Evolutionary conservation across 2,797 vertebrate species (phyloP).

Genomic region (Ctenochaetus hawaiiensis): DNA sequence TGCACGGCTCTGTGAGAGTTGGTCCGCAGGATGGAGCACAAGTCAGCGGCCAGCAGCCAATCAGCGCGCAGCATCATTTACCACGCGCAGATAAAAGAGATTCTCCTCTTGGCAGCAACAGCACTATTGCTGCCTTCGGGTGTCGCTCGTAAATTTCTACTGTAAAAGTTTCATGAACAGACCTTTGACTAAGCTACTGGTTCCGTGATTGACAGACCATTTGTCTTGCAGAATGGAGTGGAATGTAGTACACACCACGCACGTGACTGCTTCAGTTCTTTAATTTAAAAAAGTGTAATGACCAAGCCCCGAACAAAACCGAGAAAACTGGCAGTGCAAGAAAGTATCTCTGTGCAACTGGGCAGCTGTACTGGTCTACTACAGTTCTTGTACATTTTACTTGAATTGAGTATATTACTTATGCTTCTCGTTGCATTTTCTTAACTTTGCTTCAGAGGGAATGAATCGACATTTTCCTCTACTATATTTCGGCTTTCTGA

Average conservation of each 20-base stretch:
- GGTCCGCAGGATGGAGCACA: slow-evolving; percentile 63
- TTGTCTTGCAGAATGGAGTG: not conserved
- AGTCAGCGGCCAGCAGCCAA: slow-evolving; percentile 78
- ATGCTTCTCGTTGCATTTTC: too few relatives aligned
- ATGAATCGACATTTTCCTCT: too few relatives aligned
- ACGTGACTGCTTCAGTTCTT: not conserved
- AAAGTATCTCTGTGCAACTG: too few relatives aligned
- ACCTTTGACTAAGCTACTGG: too few relatives aligned
- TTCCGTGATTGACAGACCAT: not conserved
- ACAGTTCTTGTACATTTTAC: too few relatives aligned
- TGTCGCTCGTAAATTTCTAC: slow-evolving; percentile 25
- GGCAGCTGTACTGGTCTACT: too few relatives aligned
- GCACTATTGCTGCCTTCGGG: slow-evolving; percentile 36
- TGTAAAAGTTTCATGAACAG: not conserved
- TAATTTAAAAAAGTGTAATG: not conserved
- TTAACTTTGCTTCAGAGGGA: too few relatives aligned
- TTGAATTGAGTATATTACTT: too few relatives aligned
- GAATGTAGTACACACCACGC: not conserved
- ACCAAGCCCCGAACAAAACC: not conserved
- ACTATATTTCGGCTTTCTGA: too few relatives aligned
- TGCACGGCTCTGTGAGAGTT: slow-evolving; percentile 55
- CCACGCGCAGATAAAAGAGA: slow-evolving; percentile 63
- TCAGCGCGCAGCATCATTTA: slow-evolving; percentile 77
- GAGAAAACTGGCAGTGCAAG: too few relatives aligned
- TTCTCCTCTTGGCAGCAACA: slow-evolving; percentile 39